Base-by-base conservation (phyloP, 2,888 invertebrate species). In the Autographa gamma region DNA sequence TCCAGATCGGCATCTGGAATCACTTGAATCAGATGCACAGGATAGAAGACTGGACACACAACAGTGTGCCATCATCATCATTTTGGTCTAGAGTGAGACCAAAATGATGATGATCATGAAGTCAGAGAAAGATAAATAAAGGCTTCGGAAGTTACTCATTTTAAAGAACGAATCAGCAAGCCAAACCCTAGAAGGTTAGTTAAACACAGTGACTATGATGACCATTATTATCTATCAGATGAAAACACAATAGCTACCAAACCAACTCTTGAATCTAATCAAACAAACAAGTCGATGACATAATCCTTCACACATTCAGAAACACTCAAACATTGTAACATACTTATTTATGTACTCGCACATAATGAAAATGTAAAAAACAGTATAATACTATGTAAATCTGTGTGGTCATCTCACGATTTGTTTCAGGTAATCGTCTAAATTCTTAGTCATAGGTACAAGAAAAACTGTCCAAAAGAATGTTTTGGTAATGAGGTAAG, bases 201-300 rank as follows among this genome's bases (percentile, higher is more conserved):
- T 25, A 25, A 56, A 56, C 54, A 56, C 11, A 8, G 13, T 19
- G 54, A 48, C 25, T 13, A 19, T 13, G 54, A 19, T 56, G 54
- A 25, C 54, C 25, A 56, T 13, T 56, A 19, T 25, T 19, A 56
- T 56, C 54, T 25, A 56, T 56, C 19, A 56, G 54, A 56, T 56
- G 3, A 19, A 56, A 19, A 25, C 11, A 56, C 54, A 56, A 56
- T 25, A 56, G 19, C 11, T 13, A 13, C 54, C 54, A 19, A 19
- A 56, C 54, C 13, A 14, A 56, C 25, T 25, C 54, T 56, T 56
- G 19, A 56, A 56, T 56, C 19, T 56, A 56, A 56, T 56, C 54
- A 56, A 56, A 56, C 54, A 56, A 56, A 56, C 54, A 54, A 52
- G 18, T 11, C 54, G 54, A 56, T 56, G 54, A 56, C 54, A 19